phyloP scores from a whole-genome alignment of 2,888 invertebrate genomes.

The Ophion ventricosus region DNA sequence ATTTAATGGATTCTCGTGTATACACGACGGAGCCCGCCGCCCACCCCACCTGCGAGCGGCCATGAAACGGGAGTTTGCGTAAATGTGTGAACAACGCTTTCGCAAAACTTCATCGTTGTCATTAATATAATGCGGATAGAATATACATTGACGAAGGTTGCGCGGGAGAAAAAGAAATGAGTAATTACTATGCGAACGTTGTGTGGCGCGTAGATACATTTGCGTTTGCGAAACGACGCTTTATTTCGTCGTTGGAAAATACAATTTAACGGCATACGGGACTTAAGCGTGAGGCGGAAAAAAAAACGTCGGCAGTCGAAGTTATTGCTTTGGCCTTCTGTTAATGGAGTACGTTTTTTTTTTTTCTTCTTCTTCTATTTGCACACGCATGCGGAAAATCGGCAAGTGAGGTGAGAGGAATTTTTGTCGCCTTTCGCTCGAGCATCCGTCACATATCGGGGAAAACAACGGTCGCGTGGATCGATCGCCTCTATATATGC shows the following conservation, averaged over 20 bases:
- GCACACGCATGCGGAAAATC: neutral
- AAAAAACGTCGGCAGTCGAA: neutral
- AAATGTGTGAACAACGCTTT: conserved; percentile 1
- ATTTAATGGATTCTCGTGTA: conserved; percentile 59
- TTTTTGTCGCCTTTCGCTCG: conserved; percentile 4
- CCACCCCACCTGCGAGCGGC: conserved; percentile 25
- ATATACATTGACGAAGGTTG: conserved; percentile 22
- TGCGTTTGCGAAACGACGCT: conserved; percentile 2
- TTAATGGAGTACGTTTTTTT: neutral
- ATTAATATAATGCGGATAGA: neutral
- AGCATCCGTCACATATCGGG: conserved; percentile 14
- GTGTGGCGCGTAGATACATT: neutral
- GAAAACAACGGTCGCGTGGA: conserved; percentile 32
- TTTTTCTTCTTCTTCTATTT: neutral
- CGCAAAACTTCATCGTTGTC: neutral
- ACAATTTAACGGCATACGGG: conserved; percentile 4
- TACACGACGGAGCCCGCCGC: too few relatives aligned
- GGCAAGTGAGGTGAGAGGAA: neutral
- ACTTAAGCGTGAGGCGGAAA: conserved; percentile 12
- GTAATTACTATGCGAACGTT: conserved; percentile 11
- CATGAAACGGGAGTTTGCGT: conserved; percentile 30
- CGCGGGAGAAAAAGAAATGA: conserved; percentile 6
- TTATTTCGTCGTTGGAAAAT: conserved; percentile 47
- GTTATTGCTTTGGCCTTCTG: conserved; percentile 29
- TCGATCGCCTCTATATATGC: conserved; percentile 38